Evolutionary conservation across 2,888 invertebrate species (phyloP).

Genomic region (Phymatocera aterrima): DNA sequence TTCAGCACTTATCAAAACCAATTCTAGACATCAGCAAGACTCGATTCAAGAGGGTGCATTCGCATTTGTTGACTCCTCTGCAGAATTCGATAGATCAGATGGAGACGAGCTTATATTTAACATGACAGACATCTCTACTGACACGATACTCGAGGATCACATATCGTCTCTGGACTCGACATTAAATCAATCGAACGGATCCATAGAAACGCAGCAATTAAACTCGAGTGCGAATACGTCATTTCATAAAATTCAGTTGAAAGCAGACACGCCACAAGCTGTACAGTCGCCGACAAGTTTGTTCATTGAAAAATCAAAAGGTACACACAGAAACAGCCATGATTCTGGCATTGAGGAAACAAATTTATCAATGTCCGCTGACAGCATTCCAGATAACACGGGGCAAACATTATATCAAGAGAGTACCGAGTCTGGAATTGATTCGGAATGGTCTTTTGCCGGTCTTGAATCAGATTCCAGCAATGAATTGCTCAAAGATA

Average conservation of each 20-base stretch:
- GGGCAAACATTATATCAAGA: slow-evolving; percentile 58
- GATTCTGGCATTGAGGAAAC: slow-evolving; percentile 62
- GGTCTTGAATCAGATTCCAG: slow-evolving; percentile 44
- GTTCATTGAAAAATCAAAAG: slow-evolving; percentile 55
- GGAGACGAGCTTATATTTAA: slow-evolving; percentile 59
- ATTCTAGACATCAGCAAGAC: slow-evolving; percentile 7
- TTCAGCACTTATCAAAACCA: background rate
- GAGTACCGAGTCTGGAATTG: slow-evolving; percentile 61
- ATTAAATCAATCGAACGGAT: slow-evolving; percentile 16
- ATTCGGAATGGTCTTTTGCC: slow-evolving; percentile 63
- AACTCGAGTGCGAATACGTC: slow-evolving; percentile 12
- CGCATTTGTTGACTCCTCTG: slow-evolving; percentile 1
- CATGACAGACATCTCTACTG: slow-evolving; percentile 59
- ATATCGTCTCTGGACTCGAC: slow-evolving; percentile 49
- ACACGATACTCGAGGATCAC: slow-evolving; percentile 51
- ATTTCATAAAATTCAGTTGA: slow-evolving; percentile 17
- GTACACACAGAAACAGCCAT: slow-evolving; percentile 60
- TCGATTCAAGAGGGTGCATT: slow-evolving; percentile 15
- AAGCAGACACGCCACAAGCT: slow-evolving; percentile 46
- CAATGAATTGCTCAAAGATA: slow-evolving; percentile 15
- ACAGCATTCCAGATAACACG: slow-evolving; percentile 50
- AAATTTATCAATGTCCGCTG: slow-evolving; percentile 56
- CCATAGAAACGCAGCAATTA: slow-evolving; percentile 13
- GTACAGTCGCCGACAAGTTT: slow-evolving; percentile 55
- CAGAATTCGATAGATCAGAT: slow-evolving; percentile 52